A percentile compares a stretch with the other conserved stretches of the same genome.
phyloP scores from a whole-genome alignment of 2,797 vertebrate genomes.

The Pteronotus mesoamericanus region DNA sequence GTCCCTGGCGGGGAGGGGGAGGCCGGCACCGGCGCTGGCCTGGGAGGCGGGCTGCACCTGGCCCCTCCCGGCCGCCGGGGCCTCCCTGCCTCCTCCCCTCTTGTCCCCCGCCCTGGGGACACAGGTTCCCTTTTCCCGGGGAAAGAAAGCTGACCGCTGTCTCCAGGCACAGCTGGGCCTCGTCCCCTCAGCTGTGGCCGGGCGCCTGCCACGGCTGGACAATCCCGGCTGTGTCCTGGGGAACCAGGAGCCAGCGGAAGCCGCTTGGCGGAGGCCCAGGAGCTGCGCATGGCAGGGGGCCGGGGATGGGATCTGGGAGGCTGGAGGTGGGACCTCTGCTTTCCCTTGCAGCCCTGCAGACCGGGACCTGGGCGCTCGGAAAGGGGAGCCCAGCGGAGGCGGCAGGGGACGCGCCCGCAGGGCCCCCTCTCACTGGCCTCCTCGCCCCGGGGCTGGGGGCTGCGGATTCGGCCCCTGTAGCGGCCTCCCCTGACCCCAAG shows the following conservation, averaged over 20 bases:
- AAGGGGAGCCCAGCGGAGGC: background rate
- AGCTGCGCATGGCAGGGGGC: background rate
- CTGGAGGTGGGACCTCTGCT: constrained; percentile 10
- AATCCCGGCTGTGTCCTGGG: constrained; percentile 61
- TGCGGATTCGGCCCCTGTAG: background rate
- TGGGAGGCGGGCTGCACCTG: background rate
- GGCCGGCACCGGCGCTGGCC: background rate
- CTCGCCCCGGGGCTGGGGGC: fast-evolving
- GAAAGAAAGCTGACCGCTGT: constrained; percentile 72
- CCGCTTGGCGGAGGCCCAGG: constrained; percentile 47
- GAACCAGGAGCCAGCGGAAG: constrained; percentile 62
- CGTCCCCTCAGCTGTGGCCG: constrained; percentile 59
- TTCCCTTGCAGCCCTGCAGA: background rate
- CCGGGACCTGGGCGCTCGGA: background rate
- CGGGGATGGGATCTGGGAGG: background rate
- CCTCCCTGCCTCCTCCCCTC: background rate
- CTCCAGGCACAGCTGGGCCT: constrained; percentile 70
- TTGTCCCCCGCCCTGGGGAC: background rate
- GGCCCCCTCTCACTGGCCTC: background rate
- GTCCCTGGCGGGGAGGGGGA: background rate
- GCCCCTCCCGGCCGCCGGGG: background rate
- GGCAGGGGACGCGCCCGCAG: fast-evolving
- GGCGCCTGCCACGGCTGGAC: background rate
- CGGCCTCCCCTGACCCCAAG: background rate
- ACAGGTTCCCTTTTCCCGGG: constrained; percentile 73